These are phyloP conservation scores for Ferrisia virgata DNA, from an alignment of 2,888 invertebrate species.

Conservation along the genomic window DNA sequence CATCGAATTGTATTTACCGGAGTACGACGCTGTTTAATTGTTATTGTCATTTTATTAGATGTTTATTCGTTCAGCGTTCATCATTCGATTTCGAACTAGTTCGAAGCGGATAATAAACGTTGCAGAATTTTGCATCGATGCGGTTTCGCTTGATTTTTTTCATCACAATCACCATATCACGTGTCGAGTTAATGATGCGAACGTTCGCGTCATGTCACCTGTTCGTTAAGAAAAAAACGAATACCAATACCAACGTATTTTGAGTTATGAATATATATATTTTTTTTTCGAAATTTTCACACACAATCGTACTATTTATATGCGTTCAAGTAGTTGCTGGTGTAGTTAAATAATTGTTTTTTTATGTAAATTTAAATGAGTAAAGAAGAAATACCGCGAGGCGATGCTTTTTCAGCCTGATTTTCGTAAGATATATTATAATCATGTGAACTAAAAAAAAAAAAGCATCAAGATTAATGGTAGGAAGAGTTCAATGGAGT, in stretches of 20 bases:
- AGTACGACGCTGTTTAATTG: neutral
- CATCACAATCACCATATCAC: neutral
- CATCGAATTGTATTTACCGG: neutral
- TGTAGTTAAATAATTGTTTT: neutral
- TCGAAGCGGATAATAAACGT: neutral
- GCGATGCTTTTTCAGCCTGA: too few species aligned
- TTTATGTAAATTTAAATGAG: neutral
- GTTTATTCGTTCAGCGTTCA: neutral
- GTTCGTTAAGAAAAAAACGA: neutral
- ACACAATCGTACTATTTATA: too few species aligned
- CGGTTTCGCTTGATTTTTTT: neutral
- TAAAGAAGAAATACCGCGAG: neutral
- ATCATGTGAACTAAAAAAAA: too few species aligned
- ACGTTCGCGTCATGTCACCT: neutral
- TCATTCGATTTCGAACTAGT: constrained; percentile 2
- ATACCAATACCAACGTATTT: neutral
- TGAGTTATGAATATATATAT: too few species aligned
- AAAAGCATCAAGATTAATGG: too few species aligned
- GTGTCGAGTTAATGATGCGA: neutral
- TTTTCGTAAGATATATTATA: too few species aligned
- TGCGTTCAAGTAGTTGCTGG: neutral
- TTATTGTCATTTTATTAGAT: neutral
- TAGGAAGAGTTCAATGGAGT: too few species aligned
- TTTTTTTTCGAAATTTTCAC: neutral
- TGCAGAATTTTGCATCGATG: neutral